phyloP scores from a whole-genome alignment of 2,888 invertebrate genomes.

The Sarcophaga subvicina region DNA sequence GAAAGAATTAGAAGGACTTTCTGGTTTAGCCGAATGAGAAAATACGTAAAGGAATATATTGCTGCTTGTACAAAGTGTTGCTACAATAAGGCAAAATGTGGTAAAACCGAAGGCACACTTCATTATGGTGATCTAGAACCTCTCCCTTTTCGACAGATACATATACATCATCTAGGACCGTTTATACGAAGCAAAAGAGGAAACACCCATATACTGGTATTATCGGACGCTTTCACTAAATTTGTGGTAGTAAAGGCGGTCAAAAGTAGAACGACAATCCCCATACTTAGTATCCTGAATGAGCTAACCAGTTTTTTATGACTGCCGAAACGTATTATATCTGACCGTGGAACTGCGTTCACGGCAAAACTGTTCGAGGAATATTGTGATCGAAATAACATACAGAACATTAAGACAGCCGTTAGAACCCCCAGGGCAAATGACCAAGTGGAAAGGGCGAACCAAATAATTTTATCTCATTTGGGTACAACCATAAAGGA shows the following conservation, averaged over 20 bases:
- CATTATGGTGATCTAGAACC: background rate
- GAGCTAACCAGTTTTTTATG: too few species aligned
- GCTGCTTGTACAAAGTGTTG: too few species aligned
- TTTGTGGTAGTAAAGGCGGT: too few species aligned
- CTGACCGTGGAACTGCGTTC: conserved; percentile 48
- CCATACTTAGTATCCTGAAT: too few species aligned
- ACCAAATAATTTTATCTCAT: too few species aligned
- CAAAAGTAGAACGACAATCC: too few species aligned
- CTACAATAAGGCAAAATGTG: background rate
- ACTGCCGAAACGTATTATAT: too few species aligned
- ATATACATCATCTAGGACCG: conserved; percentile 57
- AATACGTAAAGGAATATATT: background rate
- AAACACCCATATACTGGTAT: conserved; percentile 51
- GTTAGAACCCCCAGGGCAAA: too few species aligned
- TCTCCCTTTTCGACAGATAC: conserved; percentile 42
- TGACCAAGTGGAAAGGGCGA: too few species aligned
- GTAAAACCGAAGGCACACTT: conserved; percentile 28
- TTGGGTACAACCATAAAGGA: background rate
- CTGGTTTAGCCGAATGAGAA: conserved; percentile 17
- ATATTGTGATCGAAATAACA: conserved; percentile 24
- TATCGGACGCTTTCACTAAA: too few species aligned
- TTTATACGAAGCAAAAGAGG: conserved; percentile 29
- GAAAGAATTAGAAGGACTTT: background rate
- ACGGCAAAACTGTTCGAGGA: conserved; percentile 70
- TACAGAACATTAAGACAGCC: too few species aligned